Conservation (phyloP, 2,113 vertebrate species). For the Solenodon paradoxus region DNA sequence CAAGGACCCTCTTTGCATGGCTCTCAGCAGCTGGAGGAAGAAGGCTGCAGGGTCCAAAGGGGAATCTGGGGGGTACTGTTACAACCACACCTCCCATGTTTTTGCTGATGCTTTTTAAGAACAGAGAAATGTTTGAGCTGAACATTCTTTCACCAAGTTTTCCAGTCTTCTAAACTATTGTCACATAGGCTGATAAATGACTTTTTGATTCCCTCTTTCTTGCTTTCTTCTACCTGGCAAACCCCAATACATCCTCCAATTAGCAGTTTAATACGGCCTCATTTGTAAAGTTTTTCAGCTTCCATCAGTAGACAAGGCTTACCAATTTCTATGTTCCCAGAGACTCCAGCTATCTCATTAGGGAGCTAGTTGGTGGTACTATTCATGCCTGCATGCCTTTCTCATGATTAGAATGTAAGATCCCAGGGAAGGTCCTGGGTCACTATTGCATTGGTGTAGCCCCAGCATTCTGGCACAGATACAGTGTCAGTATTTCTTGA, state of each 20-base stretch:
- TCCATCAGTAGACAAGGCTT: neutral
- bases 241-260: neutral
- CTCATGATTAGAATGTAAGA: neutral
- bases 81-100: neutral
- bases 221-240: neutral
- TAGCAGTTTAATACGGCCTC: neutral
- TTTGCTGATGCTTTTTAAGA: neutral
- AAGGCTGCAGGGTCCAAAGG: neutral
- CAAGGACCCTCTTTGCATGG: neutral
- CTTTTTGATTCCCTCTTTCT: neutral
- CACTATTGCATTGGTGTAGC: neutral
- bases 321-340: neutral
- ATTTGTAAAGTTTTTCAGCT: neutral
- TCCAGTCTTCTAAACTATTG: neutral
- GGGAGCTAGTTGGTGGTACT: neutral
- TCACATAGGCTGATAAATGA: neutral
- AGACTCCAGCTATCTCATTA: neutral
- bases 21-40: neutral
- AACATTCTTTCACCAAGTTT: neutral
- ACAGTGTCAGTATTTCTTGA: neutral
- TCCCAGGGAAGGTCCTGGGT: neutral
- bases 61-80: neutral
- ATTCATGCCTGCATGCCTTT: neutral
- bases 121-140: neutral
- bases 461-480: neutral